Percentiles rank a stretch among this genome's conserved stretches.
Evolutionary conservation across 2,113 vertebrate species (phyloP).

Genomic region (Blennius ocellaris): DNA sequence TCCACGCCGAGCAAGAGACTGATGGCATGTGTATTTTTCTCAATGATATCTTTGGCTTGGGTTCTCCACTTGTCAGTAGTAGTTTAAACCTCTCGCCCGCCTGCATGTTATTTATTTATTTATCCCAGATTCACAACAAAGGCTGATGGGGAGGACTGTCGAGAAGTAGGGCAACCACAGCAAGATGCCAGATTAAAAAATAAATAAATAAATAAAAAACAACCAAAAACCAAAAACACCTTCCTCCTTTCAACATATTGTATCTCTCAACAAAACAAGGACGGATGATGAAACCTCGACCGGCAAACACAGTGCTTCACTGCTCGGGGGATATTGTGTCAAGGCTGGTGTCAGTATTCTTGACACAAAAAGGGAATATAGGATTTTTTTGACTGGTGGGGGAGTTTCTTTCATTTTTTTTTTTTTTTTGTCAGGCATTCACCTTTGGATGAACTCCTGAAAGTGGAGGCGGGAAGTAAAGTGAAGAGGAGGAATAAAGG

Average conservation of each 20-base stretch:
- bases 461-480: constrained; percentile 56
- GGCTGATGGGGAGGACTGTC: constrained; percentile 2
- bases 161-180: constrained; percentile 66
- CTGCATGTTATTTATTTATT: background rate
- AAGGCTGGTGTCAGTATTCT: constrained; percentile 68
- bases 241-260: constrained; percentile 53
- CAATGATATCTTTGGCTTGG: background rate
- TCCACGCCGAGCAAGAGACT: no score
- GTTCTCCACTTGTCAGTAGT: background rate
- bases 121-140: constrained; percentile 6
- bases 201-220: no score
- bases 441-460: constrained; percentile 80
- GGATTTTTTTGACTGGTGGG: constrained; percentile 33
- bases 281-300: constrained; percentile 70
- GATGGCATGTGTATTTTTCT: background rate
- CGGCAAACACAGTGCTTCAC: constrained; percentile 60
- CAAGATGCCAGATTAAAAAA: constrained; percentile 33
- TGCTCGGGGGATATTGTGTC: constrained; percentile 68
- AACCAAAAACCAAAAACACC: constrained; percentile 52
- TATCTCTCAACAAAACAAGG: constrained; percentile 43
- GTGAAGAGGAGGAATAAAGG: constrained; percentile 43
- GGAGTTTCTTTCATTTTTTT: constrained; percentile 5
- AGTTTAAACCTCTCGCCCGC: constrained; percentile 4
- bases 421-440: constrained; percentile 57
- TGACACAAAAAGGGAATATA: constrained; percentile 74